Evolutionary conservation across 2,113 vertebrate species (phyloP).

Genomic region (Odontophorus gujanensis): DNA sequence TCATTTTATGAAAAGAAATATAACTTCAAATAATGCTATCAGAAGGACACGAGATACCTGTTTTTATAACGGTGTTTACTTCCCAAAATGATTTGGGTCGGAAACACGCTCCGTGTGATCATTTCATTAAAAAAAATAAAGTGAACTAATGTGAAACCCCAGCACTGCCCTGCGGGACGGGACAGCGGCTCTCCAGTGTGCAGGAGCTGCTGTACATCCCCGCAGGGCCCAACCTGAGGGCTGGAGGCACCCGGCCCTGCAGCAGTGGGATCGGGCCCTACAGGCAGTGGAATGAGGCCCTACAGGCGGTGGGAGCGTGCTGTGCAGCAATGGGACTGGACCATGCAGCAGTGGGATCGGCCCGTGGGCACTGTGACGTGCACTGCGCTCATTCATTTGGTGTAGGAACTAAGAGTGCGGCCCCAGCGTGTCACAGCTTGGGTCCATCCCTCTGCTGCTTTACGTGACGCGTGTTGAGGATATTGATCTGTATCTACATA

Average conservation of each 20-base stretch:
- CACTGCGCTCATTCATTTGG: neutral
- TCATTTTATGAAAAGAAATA: neutral
- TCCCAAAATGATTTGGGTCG: neutral
- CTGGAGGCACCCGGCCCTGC: neutral
- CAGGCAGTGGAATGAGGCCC: too few species aligned
- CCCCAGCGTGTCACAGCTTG: neutral
- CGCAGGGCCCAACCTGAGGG: constrained; percentile 30
- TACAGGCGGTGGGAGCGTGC: too few species aligned
- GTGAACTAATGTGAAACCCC: constrained; percentile 20
- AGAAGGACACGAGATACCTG: neutral
- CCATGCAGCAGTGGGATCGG: too few species aligned
- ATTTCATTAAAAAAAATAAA: neutral
- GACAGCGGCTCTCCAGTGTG: too few species aligned
- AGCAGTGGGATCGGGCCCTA: neutral
- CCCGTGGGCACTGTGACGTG: neutral
- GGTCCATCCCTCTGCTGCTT: neutral
- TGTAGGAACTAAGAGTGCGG: neutral
- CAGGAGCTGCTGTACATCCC: too few species aligned
- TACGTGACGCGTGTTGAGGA: neutral
- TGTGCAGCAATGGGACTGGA: too few species aligned
- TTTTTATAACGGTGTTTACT: neutral
- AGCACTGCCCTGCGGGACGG: too few species aligned
- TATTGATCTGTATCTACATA: neutral
- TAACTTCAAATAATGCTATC: neutral
- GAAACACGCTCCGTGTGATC: neutral